A percentile compares a stretch with the other conserved stretches of the same genome.
These are phyloP conservation scores for Caenorhabditis sp. DNA, from an alignment of 2,888 invertebrate species.

Conservation along the genomic window DNA sequence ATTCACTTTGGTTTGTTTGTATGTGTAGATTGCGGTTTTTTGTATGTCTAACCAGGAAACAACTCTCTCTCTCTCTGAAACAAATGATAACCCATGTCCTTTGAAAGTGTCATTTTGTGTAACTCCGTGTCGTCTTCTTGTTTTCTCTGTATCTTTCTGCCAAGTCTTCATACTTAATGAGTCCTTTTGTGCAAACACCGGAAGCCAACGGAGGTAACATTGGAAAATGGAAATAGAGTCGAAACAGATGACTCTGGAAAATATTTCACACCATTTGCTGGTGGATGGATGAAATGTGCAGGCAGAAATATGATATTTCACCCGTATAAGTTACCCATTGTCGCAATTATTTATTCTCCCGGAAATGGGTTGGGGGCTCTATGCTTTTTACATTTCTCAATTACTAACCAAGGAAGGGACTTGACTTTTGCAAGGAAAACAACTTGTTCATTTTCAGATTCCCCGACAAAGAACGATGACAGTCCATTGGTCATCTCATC, in stretches of 20 bases:
- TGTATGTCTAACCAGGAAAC: neutral
- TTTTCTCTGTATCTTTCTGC: constrained; percentile 13
- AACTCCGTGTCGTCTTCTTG: neutral
- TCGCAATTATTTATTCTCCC: constrained; percentile 49
- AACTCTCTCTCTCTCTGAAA: neutral
- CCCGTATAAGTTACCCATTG: neutral
- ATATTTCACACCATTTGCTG: constrained; percentile 38
- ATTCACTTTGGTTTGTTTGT: constrained; percentile 46
- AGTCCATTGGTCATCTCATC: constrained; percentile 64
- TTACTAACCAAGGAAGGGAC: constrained; percentile 16
- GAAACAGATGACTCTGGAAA: constrained; percentile 58
- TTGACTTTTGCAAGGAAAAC: no score
- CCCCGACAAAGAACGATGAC: constrained; percentile 33
- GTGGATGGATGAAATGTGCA: neutral
- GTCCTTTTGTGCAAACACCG: constrained; percentile 55
- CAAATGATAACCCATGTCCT: constrained; percentile 1
- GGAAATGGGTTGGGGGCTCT: constrained; percentile 48
- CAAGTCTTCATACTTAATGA: constrained; percentile 29
- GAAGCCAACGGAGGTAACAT: constrained; percentile 1
- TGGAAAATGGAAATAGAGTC: constrained; percentile 46
- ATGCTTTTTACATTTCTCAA: no score
- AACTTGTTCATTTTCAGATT: constrained; percentile 29
- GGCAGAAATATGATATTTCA: constrained; percentile 36
- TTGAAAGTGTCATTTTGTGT: constrained; percentile 23
- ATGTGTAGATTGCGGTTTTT: constrained; percentile 1